Evolutionary conservation across 2,797 vertebrate species (phyloP).

Genomic region (Hydrocynus forskahlii): DNA sequence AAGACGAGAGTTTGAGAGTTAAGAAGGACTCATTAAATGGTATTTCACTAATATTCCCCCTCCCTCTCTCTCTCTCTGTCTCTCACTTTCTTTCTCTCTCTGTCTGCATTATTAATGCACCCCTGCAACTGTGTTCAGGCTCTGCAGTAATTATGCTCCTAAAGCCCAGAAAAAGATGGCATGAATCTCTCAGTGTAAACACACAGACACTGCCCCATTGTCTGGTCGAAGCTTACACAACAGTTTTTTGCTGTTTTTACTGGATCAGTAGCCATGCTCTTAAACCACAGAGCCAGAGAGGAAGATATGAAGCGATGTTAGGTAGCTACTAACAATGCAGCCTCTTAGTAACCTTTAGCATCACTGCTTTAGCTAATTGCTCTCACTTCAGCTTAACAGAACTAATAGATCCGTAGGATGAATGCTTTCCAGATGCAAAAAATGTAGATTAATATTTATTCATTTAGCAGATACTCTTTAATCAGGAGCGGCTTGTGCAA

Average conservation of each 20-base stretch:
- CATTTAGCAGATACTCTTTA: conserved; percentile 1
- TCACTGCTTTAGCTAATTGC: not conserved
- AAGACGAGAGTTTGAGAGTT: not conserved
- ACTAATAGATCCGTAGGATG: not conserved
- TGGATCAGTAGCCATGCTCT: not conserved
- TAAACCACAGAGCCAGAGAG: not conserved
- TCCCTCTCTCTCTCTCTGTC: not conserved
- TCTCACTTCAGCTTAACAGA: not conserved
- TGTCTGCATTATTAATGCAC: conserved; percentile 51
- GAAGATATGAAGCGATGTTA: not conserved
- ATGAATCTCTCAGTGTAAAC: conserved; percentile 22
- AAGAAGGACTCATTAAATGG: conserved; percentile 18
- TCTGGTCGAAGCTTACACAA: conserved; percentile 22
- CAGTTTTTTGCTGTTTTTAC: not conserved
- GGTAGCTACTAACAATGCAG: conserved; percentile 20
- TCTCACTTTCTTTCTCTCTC: conserved; percentile 25
- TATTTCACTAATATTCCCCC: not conserved
- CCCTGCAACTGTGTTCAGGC: conserved; percentile 33
- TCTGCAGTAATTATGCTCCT: conserved; percentile 46
- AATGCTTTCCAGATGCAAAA: not conserved
- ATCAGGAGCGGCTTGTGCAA: not conserved
- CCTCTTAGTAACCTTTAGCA: too few species aligned
- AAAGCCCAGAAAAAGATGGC: conserved; percentile 45
- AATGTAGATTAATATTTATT: not conserved
- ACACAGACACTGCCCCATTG: conserved; percentile 18